Percentiles rank a stretch among this genome's conserved stretches.
phyloP scores from a whole-genome alignment of 1,140 invertebrate species.

The Drosophila pandora region DNA sequence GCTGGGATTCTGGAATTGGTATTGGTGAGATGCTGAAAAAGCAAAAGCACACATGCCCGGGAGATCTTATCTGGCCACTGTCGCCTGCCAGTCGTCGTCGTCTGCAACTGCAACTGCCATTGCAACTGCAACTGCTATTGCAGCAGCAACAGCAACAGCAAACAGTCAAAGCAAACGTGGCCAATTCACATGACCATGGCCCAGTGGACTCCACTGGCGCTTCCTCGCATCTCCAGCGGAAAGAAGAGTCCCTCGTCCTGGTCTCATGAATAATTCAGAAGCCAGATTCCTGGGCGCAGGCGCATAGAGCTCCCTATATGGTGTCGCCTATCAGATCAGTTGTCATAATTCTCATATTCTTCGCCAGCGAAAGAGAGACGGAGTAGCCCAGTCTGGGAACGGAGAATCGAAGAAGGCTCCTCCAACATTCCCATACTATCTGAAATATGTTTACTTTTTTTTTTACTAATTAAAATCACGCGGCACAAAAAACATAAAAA shows the following conservation, averaged over 20 bases:
- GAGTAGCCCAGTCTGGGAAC: conserved; percentile 49
- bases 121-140: not conserved
- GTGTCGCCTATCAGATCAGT: conserved; percentile 80
- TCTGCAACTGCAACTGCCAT: conserved; percentile 26
- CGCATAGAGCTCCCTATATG: conserved; percentile 80
- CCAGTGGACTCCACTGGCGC: conserved; percentile 56
- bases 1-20: conserved; percentile 14
- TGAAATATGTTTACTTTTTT: conserved; percentile 53
- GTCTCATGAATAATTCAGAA: conserved; percentile 71
- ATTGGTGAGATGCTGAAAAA: conserved; percentile 23
- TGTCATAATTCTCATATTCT: conserved; percentile 81
- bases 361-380: conserved; percentile 23
- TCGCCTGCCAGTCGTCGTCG: conserved; percentile 52
- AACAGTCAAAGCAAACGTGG: conserved; percentile 7
- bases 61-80: conserved; percentile 64
- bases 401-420: conserved; percentile 16
- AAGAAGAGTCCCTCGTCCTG: conserved; percentile 13
- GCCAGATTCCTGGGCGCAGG: conserved; percentile 34
- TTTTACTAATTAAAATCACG: conserved; percentile 73
- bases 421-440: conserved; percentile 17
- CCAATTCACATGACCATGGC: conserved; percentile 65
- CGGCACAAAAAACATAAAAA: conserved; percentile 29
- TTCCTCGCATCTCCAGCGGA: conserved; percentile 48
- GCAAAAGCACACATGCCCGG: conserved; percentile 66
- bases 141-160: not conserved